Base-by-base conservation (phyloP, 2,888 invertebrate species). In the Pedicia rivosa region DNA sequence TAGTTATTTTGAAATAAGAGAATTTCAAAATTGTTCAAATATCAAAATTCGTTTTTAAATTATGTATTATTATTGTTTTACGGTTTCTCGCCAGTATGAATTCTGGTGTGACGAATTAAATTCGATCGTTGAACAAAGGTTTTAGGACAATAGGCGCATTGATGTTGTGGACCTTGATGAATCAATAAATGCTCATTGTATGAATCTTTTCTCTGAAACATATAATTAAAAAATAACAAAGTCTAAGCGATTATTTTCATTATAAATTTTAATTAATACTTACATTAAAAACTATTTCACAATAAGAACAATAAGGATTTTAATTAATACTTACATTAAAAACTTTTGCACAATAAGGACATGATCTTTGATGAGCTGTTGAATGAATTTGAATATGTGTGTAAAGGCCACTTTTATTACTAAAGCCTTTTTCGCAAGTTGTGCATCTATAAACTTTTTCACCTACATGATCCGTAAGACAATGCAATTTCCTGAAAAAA, bases 101-200 rank as follows among this genome's bases (percentile, higher is more conserved):
- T 57, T 0, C 70, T 60, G 47, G 68, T 65, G 53, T 70, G 70
- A 0, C 70, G 62, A 37, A 68, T 49, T 61, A 70, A 64, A 57
- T 70, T 70, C 40, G 67, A 68, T 29, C 68, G 64, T 48, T 70
- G 70, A 24, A 70, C 70, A 58, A 70, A 71, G 9, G 66, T 62
- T 60, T 68, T 68, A 12, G 68, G 64, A 48, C 70, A 71, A 54
- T 68, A 68, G 2, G 69, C 68, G 51, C 70, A 71, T 38, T 67
- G 68, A 55, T 69, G 70, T 0, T 66, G 63, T 2, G 70, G 69
- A 0, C 69, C 70, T 42, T 64, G 64, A 60, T 71, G 70, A 43
- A 70, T 71, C 43, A 64, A 58, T 0, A 69, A 52, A 56, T 71
- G 70, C 47, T 71, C 70, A 43, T 68, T 66, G 54, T 59, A 70